Base-by-base conservation (phyloP, 2,797 vertebrate genomes). In the Cygnus olor region DNA sequence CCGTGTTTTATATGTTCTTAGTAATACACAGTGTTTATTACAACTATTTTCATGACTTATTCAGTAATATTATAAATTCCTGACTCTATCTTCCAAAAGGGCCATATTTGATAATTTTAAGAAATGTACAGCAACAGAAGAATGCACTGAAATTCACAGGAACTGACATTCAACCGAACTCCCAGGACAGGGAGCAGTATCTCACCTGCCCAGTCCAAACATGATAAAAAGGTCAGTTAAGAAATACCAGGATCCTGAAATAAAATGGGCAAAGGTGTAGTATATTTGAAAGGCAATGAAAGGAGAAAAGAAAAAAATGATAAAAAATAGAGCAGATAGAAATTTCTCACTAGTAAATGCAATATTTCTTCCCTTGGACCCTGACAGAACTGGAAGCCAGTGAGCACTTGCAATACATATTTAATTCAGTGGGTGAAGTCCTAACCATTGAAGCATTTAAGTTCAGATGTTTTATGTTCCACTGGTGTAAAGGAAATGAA, bases 201-300 rank as follows among this genome's bases (percentile, higher is more conserved):
- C 79, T 80, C 76, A 77, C 24, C 64, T 83, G 76, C 38, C 57
- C 80, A 70, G 64, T 44, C 53, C 42, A 90, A 87, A 77, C 21
- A 24, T 0, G 7, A 66, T 16, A 10, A 80, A 86, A 92, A 94
- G 42, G 57, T 94, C 65, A 85, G 65, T 63, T 72, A 76, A 57
- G 76, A 80, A 87, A 83, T 69, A 30, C 44, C 80, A 40, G 15
- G 53, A 80, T 61, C 45, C 61, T 80, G 60, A 85, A 85, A 93
- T 12, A 32, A 84, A 82, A 27, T 20, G 42, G 34, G 34, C 21
- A 86, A 66, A 89, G 21, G 10, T 40, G 24, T 36, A 77, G 21
- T 6, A 8, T 13, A 47, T 60, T 66, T 58, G 38, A 89, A 92
- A 82, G 60, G 32, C 19, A 93, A 93, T 47, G 49, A 66, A 89